These are phyloP conservation scores for Entelurus aequoreus DNA, from an alignment of 2,113 vertebrate species.

Conservation along the genomic window DNA sequence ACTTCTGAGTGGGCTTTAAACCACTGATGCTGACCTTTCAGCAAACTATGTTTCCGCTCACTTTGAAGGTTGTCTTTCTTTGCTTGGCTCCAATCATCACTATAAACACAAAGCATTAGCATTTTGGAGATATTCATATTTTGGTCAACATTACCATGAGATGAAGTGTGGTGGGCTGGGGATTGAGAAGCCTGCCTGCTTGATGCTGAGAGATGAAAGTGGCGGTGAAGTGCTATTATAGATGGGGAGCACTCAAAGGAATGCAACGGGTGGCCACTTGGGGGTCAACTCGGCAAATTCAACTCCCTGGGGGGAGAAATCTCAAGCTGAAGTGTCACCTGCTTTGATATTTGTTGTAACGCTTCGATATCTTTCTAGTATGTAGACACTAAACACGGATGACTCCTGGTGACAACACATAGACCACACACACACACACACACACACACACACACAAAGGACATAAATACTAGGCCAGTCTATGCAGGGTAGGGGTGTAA, in stretches of 20 bases:
- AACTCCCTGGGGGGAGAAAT: constrained; percentile 32
- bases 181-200: constrained; percentile 38
- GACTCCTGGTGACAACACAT: constrained; percentile 4
- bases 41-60: background rate
- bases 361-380: constrained; percentile 22
- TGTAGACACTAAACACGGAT: background rate
- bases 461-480: too few relatives aligned
- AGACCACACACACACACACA: background rate
- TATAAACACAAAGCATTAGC: constrained; percentile 4
- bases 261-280: constrained; percentile 58
- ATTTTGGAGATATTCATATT: constrained; percentile 8
- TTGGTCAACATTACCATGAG: constrained; percentile 18
- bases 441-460: too few relatives aligned
- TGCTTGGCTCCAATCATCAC: background rate
- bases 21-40: constrained; percentile 26
- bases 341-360: constrained; percentile 53
- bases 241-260: constrained; percentile 58
- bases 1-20: constrained; percentile 27
- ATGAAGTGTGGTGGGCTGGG: constrained; percentile 16
- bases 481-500: too few relatives aligned
- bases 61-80: constrained; percentile 6
- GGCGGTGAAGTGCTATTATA: constrained; percentile 59
- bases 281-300: constrained; percentile 54
- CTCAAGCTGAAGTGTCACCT: constrained; percentile 56
- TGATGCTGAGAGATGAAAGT: constrained; percentile 55